Base-by-base conservation (phyloP, 2,888 invertebrate genomes). In the Mesorhabditis sp. region DNA sequence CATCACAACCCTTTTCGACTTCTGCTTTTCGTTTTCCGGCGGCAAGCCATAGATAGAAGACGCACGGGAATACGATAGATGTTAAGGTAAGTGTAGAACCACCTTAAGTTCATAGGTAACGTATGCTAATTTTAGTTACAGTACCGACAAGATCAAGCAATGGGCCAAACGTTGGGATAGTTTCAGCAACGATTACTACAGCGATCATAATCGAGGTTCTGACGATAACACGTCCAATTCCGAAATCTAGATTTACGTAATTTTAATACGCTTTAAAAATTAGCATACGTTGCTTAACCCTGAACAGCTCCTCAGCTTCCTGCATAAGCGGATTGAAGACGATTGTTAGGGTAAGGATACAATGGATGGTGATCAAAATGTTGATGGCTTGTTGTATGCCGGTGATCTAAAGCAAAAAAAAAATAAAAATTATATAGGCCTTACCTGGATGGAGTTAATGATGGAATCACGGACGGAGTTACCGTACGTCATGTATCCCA, bases 241-340 rank as follows among this genome's bases (percentile, higher is more conserved):
- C 70, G 65, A 80, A 80, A 43, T 75, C 76, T 76, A 68, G 43
- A 75, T 65, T 50, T 2, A n/a, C 10, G 2, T 41, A 66, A 66
- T 28, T 28, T 28, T 28, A n/a, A n/a, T n/a, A n/a, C n/a, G n/a
- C n/a, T n/a, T n/a, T 61, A 28, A 13, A 5, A 28, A 4, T 7
- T 4, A 4, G 66, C 41, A 13, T n/a, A 13, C 82, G 72, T 44
- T 83, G 82, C 6, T 83, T 83, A 5, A 82, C 77, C 5, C 74
- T 70, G 74, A 83, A 78, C 5, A 84, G 50, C 62, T 83, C 82
- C 67, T 84, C 84, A 64, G 82, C 76, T 68, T 81, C 82, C 72
- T 84, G 84, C 67, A 76, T 84, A 43, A 84, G 65, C 6, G 84
- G 84, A 65, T 83, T 84, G 72, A 82, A 78, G 62, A 83, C 81